Evolutionary conservation across 2,113 vertebrate species (phyloP).

Genomic region (Acanthisitta chloris): DNA sequence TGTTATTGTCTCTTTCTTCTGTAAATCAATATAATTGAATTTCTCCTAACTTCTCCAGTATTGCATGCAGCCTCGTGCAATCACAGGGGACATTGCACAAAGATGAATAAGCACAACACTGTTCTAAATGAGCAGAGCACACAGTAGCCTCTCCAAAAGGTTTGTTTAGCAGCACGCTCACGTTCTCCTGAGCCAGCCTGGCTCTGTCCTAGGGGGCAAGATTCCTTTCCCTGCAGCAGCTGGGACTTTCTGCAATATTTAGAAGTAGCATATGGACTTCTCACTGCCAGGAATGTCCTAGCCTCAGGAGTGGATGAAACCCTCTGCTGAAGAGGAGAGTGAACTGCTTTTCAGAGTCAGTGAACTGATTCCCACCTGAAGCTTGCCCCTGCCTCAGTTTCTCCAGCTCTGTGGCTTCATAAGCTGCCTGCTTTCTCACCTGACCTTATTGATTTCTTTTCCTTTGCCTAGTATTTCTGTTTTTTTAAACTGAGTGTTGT

Average conservation of each 20-base stretch:
- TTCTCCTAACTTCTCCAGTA: slow-evolving; percentile 42
- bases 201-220: neutral
- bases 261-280: neutral
- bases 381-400: neutral
- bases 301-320: neutral
- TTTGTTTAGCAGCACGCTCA: neutral
- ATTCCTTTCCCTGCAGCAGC: neutral
- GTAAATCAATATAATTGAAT: slow-evolving; percentile 63
- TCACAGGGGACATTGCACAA: slow-evolving; percentile 38
- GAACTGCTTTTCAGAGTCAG: neutral
- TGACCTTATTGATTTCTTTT: neutral
- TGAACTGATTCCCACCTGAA: neutral
- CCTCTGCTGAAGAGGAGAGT: neutral
- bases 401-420: neutral
- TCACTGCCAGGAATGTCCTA: neutral
- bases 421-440: neutral
- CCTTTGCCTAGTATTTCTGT: neutral
- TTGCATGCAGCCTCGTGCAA: neutral
- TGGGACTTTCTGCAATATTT: neutral
- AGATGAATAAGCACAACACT: slow-evolving; percentile 26
- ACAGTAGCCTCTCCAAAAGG: neutral
- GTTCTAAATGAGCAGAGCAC: neutral
- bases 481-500: neutral
- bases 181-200: neutral
- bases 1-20: slow-evolving; percentile 56